These are phyloP conservation scores for Anoplolepis gracilipes DNA, from an alignment of 1,140 invertebrate genomes.

Conservation along the genomic window DNA sequence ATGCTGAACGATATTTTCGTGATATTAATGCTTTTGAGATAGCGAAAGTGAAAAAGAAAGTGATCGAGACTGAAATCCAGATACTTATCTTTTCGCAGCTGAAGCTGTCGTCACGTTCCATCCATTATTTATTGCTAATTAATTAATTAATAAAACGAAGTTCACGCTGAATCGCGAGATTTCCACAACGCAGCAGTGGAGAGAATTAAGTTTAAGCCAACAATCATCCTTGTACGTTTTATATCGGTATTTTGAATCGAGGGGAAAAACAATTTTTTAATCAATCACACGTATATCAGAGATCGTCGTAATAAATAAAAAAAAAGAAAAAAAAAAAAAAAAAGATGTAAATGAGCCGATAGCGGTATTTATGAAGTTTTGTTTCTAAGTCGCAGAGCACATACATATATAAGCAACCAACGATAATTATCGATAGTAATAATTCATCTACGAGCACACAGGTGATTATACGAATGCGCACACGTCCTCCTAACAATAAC, in stretches of 20 bases:
- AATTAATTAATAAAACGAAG: conserved; percentile 57
- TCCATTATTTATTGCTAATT: conserved; percentile 76
- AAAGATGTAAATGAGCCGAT: conserved; percentile 14
- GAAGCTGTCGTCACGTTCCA: conserved; percentile 77
- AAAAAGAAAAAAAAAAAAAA: too few relatives aligned
- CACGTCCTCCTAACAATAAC: conserved; percentile 40
- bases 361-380: conserved; percentile 43
- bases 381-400: neutral
- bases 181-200: neutral
- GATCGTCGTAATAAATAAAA: neutral
- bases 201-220: conserved; percentile 69
- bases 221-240: conserved; percentile 71
- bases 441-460: conserved; percentile 8
- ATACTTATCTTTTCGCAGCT: conserved; percentile 73
- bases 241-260: conserved; percentile 65
- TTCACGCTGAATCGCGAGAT: conserved; percentile 27
- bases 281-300: neutral
- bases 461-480: conserved; percentile 39
- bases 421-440: conserved; percentile 27
- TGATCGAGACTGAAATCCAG: conserved; percentile 73
- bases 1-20: conserved; percentile 59
- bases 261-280: conserved; percentile 42
- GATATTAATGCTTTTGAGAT: neutral
- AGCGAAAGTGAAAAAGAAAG: neutral
- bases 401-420: neutral